Evolutionary conservation across 1,140 invertebrate genomes (phyloP).

Genomic region (Pseudomyrmex gracilis): DNA sequence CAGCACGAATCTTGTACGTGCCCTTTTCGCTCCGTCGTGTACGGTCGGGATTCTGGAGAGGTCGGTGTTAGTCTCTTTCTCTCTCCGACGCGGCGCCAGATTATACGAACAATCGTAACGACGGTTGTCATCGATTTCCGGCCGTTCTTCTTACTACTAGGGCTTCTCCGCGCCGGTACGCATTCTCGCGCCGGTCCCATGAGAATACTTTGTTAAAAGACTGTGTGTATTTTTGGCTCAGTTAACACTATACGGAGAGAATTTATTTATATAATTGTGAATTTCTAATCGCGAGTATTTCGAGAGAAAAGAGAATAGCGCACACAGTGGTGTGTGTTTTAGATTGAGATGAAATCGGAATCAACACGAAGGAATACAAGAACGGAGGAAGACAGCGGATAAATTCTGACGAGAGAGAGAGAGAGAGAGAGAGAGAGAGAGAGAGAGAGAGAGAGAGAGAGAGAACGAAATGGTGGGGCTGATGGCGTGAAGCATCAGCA

Average conservation of each 20-base stretch:
- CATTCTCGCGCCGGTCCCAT: neutral
- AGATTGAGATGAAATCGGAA: no score
- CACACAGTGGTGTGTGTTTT: no score
- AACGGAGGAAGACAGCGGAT: constrained; percentile 13
- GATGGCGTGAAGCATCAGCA: constrained; percentile 1
- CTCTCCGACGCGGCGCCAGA: neutral
- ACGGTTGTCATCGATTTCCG: constrained; percentile 30
- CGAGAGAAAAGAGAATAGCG: no score
- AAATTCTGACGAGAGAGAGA: constrained; percentile 8
- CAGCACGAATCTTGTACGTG: constrained; percentile 72
- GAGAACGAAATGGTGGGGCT: constrained; percentile 4
- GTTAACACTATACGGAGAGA: no score
- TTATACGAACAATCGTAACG: constrained; percentile 25
- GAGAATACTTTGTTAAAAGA: no score
- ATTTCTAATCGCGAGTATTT: no score
- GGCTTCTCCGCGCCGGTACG: neutral
- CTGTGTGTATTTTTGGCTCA: neutral
- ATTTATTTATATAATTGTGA: no score
- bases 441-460: neutral
- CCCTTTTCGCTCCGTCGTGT: constrained; percentile 60
- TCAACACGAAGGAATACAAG: constrained; percentile 20
- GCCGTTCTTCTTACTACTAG: neutral
- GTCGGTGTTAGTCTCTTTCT: neutral
- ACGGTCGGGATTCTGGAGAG: constrained; percentile 36
- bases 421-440: neutral